Conservation (phyloP, 2,113 vertebrate species). For the Columba livia region DNA sequence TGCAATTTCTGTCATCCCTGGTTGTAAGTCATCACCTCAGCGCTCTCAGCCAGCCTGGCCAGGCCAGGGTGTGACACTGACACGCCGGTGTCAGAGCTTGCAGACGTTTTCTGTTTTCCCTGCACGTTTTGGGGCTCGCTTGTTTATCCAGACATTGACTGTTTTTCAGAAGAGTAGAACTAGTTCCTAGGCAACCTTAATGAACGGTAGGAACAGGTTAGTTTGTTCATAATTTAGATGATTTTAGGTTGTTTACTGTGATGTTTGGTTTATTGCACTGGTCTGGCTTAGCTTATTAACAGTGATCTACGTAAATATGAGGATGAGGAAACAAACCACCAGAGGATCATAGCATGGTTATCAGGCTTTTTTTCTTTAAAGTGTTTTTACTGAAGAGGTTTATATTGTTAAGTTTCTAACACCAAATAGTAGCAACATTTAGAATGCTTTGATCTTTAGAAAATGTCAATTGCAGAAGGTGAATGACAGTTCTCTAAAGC, state of each 20-base stretch:
- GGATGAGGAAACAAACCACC: not conserved
- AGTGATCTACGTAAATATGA: not conserved
- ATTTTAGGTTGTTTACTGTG: slow-evolving; percentile 24
- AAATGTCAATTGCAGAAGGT: not conserved
- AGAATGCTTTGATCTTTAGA: not conserved
- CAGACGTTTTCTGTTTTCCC: not conserved
- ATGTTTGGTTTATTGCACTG: slow-evolving; percentile 14
- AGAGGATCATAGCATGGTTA: not conserved
- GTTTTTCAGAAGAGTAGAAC: slow-evolving; percentile 8
- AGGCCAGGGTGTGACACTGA: not conserved
- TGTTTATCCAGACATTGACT: not conserved
- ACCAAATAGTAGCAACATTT: not conserved
- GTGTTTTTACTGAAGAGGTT: not conserved
- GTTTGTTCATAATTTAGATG: slow-evolving; percentile 7
- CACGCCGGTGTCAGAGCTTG: not conserved
- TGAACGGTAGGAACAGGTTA: not conserved
- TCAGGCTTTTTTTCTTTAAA: not conserved
- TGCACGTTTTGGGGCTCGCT: not conserved
- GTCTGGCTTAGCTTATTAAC: not conserved
- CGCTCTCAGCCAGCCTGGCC: not conserved
- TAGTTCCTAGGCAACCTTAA: slow-evolving; percentile 44
- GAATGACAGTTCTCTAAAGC: not conserved
- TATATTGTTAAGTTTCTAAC: not conserved
- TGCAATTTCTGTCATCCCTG: not conserved
- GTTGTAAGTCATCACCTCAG: not conserved